Conservation (phyloP, 1,140 invertebrate species). For the Agraylea sexmaculata region DNA sequence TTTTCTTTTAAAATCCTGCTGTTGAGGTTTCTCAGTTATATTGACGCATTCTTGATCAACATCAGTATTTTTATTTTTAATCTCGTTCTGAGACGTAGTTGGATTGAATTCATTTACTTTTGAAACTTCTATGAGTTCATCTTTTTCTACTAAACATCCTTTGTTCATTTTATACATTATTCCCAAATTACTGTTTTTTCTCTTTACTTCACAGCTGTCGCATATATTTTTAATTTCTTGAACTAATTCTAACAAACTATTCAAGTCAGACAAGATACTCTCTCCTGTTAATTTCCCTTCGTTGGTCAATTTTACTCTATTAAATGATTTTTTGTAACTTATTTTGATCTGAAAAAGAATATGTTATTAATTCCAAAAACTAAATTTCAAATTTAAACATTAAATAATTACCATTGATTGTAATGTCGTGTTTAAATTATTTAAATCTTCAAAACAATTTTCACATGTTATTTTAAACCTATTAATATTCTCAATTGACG, state of each 20-base stretch:
- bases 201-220: constrained; percentile 12
- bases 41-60: background rate
- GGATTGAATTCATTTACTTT: background rate
- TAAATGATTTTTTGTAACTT: too few relatives aligned
- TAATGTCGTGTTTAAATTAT: background rate
- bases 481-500: constrained; percentile 6
- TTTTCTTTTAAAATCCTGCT: background rate
- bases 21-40: constrained; percentile 3
- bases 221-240: constrained; percentile 15
- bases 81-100: background rate
- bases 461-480: constrained; percentile 10
- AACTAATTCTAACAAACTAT: constrained; percentile 10
- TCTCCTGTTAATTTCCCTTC: too few relatives aligned
- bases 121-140: background rate
- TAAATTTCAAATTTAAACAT: too few relatives aligned
- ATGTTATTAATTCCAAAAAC: too few relatives aligned
- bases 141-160: constrained; percentile 8
- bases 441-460: constrained; percentile 15
- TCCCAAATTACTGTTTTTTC: constrained; percentile 16
- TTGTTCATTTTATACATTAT: constrained; percentile 16
- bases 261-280: constrained; percentile 16
- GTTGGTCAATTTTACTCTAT: too few relatives aligned
- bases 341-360: too few relatives aligned
- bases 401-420: constrained; percentile 7
- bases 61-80: background rate